Percentiles rank a stretch among this genome's conserved stretches.
phyloP scores from a whole-genome alignment of 2,797 vertebrate species.

The Helicolenus hilgendorfi region DNA sequence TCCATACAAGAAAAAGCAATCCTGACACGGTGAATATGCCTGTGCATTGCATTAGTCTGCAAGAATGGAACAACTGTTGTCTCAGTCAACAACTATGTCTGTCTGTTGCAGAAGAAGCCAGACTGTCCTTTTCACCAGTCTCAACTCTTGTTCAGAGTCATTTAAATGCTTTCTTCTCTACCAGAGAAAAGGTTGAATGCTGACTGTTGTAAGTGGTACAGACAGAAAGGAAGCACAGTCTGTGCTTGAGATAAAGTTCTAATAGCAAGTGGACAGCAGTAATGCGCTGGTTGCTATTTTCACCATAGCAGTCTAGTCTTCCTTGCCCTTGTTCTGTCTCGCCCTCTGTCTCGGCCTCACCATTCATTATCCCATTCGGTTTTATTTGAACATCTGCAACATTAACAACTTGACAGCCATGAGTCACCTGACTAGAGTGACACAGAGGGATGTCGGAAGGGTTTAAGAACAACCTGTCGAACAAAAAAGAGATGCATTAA shows the following conservation, averaged over 20 bases:
- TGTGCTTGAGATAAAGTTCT: constrained; percentile 50
- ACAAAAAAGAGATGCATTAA: constrained; percentile 40
- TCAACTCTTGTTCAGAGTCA: constrained; percentile 42
- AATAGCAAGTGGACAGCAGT: constrained; percentile 54
- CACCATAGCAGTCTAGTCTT: background rate
- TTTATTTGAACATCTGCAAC: constrained; percentile 46
- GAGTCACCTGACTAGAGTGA: constrained; percentile 32
- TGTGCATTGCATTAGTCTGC: background rate
- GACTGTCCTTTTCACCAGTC: background rate
- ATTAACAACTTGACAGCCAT: constrained; percentile 15
- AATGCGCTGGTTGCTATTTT: constrained; percentile 63
- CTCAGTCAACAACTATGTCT: background rate
- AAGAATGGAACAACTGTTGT: background rate
- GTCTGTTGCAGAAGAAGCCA: background rate
- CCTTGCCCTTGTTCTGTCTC: constrained; percentile 39
- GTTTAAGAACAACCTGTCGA: constrained; percentile 39
- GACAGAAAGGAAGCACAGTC: constrained; percentile 46
- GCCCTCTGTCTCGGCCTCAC: background rate
- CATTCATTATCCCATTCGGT: constrained; percentile 19
- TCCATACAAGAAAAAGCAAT: background rate
- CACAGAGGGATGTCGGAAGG: constrained; percentile 20
- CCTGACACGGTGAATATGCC: background rate
- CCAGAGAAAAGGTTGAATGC: constrained; percentile 14
- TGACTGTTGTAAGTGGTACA: constrained; percentile 23
- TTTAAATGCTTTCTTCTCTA: background rate